Evolutionary conservation across 2,113 vertebrate species (phyloP).

Genomic region (Melospiza georgiana): DNA sequence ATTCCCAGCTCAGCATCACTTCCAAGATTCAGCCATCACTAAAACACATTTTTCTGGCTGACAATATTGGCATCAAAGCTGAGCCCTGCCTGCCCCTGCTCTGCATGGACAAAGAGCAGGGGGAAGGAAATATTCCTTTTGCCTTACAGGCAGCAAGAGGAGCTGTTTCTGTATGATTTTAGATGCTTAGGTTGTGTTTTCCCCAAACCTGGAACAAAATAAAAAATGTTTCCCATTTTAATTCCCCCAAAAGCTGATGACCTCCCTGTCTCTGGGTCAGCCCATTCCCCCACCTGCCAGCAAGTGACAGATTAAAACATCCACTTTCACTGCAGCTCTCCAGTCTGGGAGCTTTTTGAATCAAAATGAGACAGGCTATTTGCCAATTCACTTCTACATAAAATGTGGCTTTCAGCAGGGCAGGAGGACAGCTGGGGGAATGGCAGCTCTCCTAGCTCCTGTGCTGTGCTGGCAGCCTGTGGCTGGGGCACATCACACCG

Average conservation of each 20-base stretch:
- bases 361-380: neutral
- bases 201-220: neutral
- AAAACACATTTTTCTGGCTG: neutral
- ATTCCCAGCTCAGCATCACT: neutral
- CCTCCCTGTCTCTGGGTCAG: neutral
- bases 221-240: neutral
- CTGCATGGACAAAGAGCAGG: neutral
- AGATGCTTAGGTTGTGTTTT: neutral
- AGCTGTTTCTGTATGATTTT: neutral
- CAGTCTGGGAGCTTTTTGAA: neutral
- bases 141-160: neutral
- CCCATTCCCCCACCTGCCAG: neutral
- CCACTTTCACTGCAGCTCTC: neutral
- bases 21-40: neutral
- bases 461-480: accelerated
- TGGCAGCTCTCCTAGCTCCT: neutral
- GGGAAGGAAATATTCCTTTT: neutral
- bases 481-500: accelerated
- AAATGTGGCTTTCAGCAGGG: neutral
- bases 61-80: neutral
- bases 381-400: neutral
- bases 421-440: neutral
- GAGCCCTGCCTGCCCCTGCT: neutral
- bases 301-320: neutral
- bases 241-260: neutral